These are phyloP conservation scores for Agonopterix alstromeriana DNA, from an alignment of 2,888 invertebrate species.

Conservation along the genomic window DNA sequence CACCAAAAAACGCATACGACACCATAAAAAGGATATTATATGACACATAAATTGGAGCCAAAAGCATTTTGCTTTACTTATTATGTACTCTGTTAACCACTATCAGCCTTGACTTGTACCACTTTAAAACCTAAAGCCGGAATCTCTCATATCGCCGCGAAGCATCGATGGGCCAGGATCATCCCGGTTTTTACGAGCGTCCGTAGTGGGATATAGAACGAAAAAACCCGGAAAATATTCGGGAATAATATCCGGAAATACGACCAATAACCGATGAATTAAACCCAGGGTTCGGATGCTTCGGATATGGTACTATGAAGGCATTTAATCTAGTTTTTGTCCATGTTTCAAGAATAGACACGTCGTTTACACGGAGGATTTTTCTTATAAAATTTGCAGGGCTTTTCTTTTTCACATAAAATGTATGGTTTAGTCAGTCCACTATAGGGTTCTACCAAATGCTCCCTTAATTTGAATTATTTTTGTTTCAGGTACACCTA, in stretches of 20 bases:
- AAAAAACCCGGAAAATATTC: constrained; percentile 57
- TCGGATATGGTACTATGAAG: constrained; percentile 6
- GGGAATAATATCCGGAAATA: constrained; percentile 58
- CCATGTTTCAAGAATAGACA: background rate
- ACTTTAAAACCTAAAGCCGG: constrained; percentile 29
- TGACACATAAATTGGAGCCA: too few species aligned
- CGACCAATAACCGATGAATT: constrained; percentile 58
- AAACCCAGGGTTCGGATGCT: constrained; percentile 24
- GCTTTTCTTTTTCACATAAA: too few species aligned
- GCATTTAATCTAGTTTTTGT: background rate
- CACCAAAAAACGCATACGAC: too few species aligned
- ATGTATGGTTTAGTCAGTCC: too few species aligned
- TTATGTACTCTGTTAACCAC: background rate
- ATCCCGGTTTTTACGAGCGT: constrained; percentile 63
- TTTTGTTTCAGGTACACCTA: too few species aligned
- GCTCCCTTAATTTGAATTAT: too few species aligned
- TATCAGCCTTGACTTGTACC: constrained; percentile 15
- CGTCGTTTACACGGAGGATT: too few species aligned
- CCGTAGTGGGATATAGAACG: constrained; percentile 36
- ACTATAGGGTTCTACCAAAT: too few species aligned
- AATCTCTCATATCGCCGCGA: constrained; percentile 60
- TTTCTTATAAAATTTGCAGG: too few species aligned
- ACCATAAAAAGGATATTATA: too few species aligned
- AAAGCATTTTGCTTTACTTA: too few species aligned
- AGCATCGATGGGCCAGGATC: constrained; percentile 59